phyloP scores from a whole-genome alignment of 2,797 vertebrate species.

The Psittacula echo region DNA sequence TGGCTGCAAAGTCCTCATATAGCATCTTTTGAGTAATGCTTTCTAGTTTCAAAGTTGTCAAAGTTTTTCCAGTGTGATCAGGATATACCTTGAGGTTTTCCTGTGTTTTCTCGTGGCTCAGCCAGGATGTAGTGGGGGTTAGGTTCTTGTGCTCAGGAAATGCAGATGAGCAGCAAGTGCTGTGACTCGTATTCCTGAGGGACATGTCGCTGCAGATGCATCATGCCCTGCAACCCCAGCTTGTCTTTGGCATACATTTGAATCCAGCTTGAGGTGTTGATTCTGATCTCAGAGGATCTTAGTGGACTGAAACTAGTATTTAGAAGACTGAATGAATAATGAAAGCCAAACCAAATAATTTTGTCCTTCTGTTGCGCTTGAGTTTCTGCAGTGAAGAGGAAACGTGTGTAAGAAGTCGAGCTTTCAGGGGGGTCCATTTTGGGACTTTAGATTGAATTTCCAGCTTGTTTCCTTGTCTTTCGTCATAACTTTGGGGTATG shows the following conservation, averaged over 20 bases:
- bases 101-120: fast-evolving
- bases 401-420: neutral
- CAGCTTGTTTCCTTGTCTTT: neutral
- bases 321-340: neutral
- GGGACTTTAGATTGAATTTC: neutral
- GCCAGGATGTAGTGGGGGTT: neutral
- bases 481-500: neutral
- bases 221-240: neutral
- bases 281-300: neutral
- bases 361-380: neutral
- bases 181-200: neutral
- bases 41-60: neutral
- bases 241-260: fast-evolving
- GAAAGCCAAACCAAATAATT: neutral
- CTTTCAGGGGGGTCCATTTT: neutral
- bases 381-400: neutral
- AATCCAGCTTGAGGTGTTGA: neutral
- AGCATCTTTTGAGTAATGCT: neutral
- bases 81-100: neutral
- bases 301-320: neutral
- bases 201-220: fast-evolving
- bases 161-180: neutral
- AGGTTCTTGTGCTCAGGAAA: neutral
- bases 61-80: neutral
- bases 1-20: neutral